Evolutionary conservation across 2,888 invertebrate genomes (phyloP), one percentile per base, ranked within the genome.

Genomic region (Plemyria rubiginata): DNA sequence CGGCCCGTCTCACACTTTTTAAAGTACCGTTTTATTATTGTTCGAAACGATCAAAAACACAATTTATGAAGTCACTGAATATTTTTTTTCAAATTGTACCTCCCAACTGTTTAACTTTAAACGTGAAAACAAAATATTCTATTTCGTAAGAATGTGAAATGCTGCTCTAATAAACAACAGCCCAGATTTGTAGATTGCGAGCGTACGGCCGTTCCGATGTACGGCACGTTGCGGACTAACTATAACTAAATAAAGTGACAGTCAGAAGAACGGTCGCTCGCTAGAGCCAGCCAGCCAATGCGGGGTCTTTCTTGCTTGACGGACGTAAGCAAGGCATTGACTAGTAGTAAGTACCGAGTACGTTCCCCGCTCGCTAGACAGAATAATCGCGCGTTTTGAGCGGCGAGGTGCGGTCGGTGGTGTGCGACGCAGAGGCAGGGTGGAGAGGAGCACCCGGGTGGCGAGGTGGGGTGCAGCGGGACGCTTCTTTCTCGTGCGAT

Each of bases 221-320:
- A 84, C 83, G 81, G 85, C 86, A 87, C 87, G 90, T 81, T 86
- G 85, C 84, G 85, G 82, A 90, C 92, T 91, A 81, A 86, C 38
- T 43, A 16, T n/a, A n/a, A n/a, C n/a, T n/a, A 45, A 45, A 0
- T 15, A 16, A 50, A 51, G 57, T 54, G 59, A 49, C 52, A 48
- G n/a, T n/a, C n/a, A n/a, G n/a, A n/a, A n/a, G 48, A 60, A 43
- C 54, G 43, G 11, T 13, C 6, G 28, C 32, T 62, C 52, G 28
- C 53, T 55, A 40, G 57, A 54, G 56, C 53, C 16, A 60, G 38
- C 58, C 70, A 77, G 70, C 74, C 74, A 78, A 78, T 75, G 75
- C 76, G 77, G 74, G 76, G 71, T 69, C 72, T 73, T 71, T 69
- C 72, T 73, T 71, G 74, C 57, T 58, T 58, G 52, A 48, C 59